Evolutionary conservation across 2,113 vertebrate species (phyloP), one percentile per base, ranked within the genome.

Genomic region (Cryptoleucopteryx plumbea): DNA sequence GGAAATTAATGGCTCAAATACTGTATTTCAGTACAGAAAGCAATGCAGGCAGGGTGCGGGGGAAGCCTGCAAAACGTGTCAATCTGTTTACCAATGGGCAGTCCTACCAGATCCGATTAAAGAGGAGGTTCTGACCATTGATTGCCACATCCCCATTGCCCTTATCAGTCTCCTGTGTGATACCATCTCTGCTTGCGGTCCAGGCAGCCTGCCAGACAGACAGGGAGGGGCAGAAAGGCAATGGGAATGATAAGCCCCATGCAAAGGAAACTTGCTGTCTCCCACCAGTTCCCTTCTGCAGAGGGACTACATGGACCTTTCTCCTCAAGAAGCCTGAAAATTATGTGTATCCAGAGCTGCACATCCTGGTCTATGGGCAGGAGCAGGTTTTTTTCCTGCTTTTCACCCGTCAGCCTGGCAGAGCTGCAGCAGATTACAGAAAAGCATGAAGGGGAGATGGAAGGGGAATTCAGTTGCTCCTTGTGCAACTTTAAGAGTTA

Each of bases 141-240:
- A 59, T 94, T 97, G 91, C 94, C 93, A 91, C 96, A 95, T 97
- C 83, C 80, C 47, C 23, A 3, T 29, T 16, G 94, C 88, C 82
- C 91, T 96, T 93, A 93, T 93, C 95, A 8, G 93, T 6, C 50
- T 32, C 47, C 9, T 17, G 72, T 3, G 77, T 0, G 87, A 94
- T 94, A 62, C 11, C 61, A 88, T 90, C 92, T 81, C 94, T 66
- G 92, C 84, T 58, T 11, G 56, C 84, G 55, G 88, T 2, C 82
- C 83, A 82, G 86, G 32, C 78, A 85, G 68, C 84, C 84, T 84
- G 92, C 92, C 90, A 66, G 96, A 32, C 94, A 90, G 91, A 92
- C 91, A 48, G 93, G 95, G 96, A 94, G 88, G 40, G 92, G 82
- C 85, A n/a, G 68, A 4, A 25, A 40, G 85, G 53, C 87, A 29